These are phyloP conservation scores for Epinephelus awoara DNA, from an alignment of 2,797 vertebrate species.

Conservation along the genomic window DNA sequence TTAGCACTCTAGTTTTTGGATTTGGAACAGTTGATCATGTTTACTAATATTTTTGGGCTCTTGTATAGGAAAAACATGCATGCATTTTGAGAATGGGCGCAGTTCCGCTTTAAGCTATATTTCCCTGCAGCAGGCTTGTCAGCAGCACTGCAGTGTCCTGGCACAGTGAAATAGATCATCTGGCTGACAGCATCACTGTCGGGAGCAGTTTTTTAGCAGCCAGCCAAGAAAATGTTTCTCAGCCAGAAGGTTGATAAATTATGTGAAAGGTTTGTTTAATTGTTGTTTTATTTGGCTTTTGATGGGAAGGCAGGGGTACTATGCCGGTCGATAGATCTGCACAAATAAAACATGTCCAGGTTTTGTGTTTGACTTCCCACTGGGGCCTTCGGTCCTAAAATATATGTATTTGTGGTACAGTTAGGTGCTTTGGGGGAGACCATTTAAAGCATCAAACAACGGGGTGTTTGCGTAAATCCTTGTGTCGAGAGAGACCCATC, in stretches of 20 bases:
- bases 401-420: slow-evolving; percentile 17
- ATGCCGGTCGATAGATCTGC: background rate
- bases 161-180: slow-evolving; percentile 36
- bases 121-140: slow-evolving; percentile 29
- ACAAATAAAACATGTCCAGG: background rate
- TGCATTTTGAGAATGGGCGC: too few species aligned
- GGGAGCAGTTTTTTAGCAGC: slow-evolving; percentile 11
- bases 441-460: slow-evolving; percentile 47
- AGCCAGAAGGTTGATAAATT: slow-evolving; percentile 15
- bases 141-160: slow-evolving; percentile 36
- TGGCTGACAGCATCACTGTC: slow-evolving; percentile 23
- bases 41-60: background rate
- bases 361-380: background rate
- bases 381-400: slow-evolving; percentile 1
- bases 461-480: slow-evolving; percentile 48
- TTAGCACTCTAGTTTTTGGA: background rate
- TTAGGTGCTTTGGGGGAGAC: slow-evolving; percentile 18
- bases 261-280: background rate
- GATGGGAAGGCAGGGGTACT: background rate
- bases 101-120: background rate
- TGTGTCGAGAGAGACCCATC: slow-evolving; percentile 55
- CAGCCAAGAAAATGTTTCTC: slow-evolving; percentile 16
- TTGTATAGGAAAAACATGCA: too few species aligned
- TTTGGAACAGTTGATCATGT: background rate
- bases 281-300: slow-evolving; percentile 14